Evolutionary conservation across 2,888 invertebrate species (phyloP).

Genomic region (Petrophora chlorosata): DNA sequence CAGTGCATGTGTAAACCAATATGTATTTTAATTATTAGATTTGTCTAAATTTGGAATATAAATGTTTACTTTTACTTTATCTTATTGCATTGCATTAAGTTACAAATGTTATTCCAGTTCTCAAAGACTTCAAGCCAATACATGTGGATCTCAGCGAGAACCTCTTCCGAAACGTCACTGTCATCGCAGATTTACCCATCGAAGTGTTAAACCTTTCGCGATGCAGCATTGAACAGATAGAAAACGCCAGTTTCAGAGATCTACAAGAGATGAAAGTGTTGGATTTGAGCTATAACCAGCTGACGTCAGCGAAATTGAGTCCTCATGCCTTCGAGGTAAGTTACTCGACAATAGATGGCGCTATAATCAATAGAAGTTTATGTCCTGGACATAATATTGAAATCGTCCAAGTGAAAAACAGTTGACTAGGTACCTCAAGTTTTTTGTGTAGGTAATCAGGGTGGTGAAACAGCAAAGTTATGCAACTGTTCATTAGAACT

Average conservation of each 20-base stretch:
- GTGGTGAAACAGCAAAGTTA: too few species aligned
- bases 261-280: constrained; percentile 85
- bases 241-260: constrained; percentile 85
- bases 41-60: too few species aligned
- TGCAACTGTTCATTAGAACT: too few species aligned
- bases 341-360: constrained; percentile 6
- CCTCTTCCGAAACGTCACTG: constrained; percentile 69
- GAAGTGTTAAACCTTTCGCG: constrained; percentile 84
- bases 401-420: too few species aligned
- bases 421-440: too few species aligned
- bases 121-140: constrained; percentile 59
- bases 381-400: too few species aligned
- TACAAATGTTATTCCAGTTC: constrained; percentile 47
- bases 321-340: constrained; percentile 88
- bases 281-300: constrained; percentile 88
- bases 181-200: constrained; percentile 81
- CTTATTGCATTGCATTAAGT: too few species aligned
- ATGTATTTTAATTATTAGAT: too few species aligned
- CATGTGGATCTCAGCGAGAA: constrained; percentile 76
- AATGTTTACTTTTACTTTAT: too few species aligned
- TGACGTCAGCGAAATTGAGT: constrained; percentile 83
- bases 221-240: constrained; percentile 86
- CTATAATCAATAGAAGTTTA: background rate
- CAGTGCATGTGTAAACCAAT: too few species aligned
- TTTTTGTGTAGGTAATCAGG: too few species aligned